phyloP scores from a whole-genome alignment of 2,113 vertebrate genomes.

The Electrona antarctica region DNA sequence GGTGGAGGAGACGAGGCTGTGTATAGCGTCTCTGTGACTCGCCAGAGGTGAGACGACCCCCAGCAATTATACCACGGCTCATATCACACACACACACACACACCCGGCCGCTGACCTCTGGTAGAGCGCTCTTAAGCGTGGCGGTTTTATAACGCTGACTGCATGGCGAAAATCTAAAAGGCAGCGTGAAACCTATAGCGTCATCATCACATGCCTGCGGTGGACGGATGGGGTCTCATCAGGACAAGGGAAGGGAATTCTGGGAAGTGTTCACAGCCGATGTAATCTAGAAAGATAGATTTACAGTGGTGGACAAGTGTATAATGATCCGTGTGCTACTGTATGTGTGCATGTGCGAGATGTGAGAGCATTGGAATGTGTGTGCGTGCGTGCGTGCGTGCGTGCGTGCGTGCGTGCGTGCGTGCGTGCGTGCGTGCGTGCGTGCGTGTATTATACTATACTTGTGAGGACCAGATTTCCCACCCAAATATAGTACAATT shows the following conservation, averaged over 20 bases:
- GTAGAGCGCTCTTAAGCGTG: conserved; percentile 10
- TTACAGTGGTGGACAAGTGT: conserved; percentile 28
- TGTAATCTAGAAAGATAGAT: conserved; percentile 35
- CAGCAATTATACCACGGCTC: conserved; percentile 29
- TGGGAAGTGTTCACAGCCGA: conserved; percentile 16
- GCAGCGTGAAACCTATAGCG: conserved; percentile 9
- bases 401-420: not conserved
- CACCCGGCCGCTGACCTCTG: conserved; percentile 41
- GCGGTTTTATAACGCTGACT: conserved; percentile 48
- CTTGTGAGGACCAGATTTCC: too few species aligned
- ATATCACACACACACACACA: conserved; percentile 35
- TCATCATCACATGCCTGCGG: conserved; percentile 3
- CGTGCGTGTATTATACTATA: too few species aligned
- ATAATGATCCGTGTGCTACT: not conserved
- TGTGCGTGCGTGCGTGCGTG: not conserved
- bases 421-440: too few species aligned
- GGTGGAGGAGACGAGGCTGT: conserved; percentile 17
- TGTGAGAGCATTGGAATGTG: too few species aligned
- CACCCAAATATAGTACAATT: too few species aligned
- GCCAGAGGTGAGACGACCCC: conserved; percentile 46
- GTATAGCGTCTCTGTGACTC: conserved; percentile 13
- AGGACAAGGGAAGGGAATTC: conserved; percentile 42
- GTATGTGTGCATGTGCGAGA: too few species aligned
- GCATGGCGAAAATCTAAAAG: conserved; percentile 15
- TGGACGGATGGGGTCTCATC: conserved; percentile 22